Conservation (phyloP, 2,888 invertebrate genomes). For the Cantharis nigra region DNA sequence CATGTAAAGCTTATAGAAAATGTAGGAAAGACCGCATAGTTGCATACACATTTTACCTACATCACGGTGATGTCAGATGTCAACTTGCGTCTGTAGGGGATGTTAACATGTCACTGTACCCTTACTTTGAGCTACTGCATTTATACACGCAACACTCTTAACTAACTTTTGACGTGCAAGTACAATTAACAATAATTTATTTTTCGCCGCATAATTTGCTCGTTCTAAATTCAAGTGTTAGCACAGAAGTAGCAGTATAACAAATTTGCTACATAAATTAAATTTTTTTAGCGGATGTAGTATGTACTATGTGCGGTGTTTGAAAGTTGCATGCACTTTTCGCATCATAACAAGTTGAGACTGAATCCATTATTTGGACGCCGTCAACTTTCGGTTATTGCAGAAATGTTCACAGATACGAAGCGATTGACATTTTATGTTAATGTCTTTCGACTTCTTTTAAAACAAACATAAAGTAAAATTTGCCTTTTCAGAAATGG, state of each 20-base stretch:
- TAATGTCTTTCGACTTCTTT: slow-evolving; percentile 41
- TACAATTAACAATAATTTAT: slow-evolving; percentile 39
- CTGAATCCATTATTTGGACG: slow-evolving; percentile 49
- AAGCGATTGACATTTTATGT: slow-evolving; percentile 49
- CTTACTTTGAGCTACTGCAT: slow-evolving; percentile 38
- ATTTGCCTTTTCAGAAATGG: slow-evolving; percentile 3
- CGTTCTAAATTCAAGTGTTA: slow-evolving; percentile 2
- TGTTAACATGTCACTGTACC: slow-evolving; percentile 30
- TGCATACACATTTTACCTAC: slow-evolving; percentile 36
- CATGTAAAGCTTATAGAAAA: slow-evolving; percentile 18
- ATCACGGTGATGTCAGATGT: slow-evolving; percentile 32
- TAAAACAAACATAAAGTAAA: slow-evolving; percentile 37
- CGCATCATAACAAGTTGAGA: slow-evolving; percentile 49
- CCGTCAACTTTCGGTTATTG: slow-evolving; percentile 46
- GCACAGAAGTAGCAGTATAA: background rate
- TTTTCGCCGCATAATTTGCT: slow-evolving; percentile 35
- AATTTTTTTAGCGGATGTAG: background rate
- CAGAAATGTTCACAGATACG: slow-evolving; percentile 41
- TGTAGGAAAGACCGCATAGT: slow-evolving; percentile 26
- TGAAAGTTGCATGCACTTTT: slow-evolving; percentile 32
- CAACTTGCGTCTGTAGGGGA: slow-evolving; percentile 32
- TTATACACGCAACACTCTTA: slow-evolving; percentile 38
- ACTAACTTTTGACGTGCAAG: slow-evolving; percentile 40
- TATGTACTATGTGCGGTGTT: background rate
- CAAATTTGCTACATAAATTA: background rate